phyloP scores from a whole-genome alignment of 2,797 vertebrate species.

The Pterois miles region DNA sequence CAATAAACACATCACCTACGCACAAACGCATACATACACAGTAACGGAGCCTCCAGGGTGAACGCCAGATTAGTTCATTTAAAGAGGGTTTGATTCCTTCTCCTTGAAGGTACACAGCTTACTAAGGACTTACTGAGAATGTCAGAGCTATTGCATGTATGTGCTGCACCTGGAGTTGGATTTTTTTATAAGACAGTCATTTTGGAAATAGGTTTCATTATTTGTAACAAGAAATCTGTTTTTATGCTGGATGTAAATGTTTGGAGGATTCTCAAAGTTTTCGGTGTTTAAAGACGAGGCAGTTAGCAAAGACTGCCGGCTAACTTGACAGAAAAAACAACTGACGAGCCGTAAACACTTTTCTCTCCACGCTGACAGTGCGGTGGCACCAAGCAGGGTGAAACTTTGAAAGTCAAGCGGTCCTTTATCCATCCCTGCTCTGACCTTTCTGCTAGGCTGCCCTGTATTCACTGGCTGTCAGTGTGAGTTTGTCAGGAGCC shows the following conservation, averaged over 20 bases:
- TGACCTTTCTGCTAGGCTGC: slow-evolving; percentile 85
- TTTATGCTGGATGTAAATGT: slow-evolving; percentile 6
- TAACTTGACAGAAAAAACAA: slow-evolving; percentile 60
- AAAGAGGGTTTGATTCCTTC: slow-evolving; percentile 69
- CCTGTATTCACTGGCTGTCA: slow-evolving; percentile 86
- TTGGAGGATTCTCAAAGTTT: slow-evolving; percentile 8
- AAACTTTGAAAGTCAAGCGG: slow-evolving; percentile 86
- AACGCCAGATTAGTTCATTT: slow-evolving; percentile 78
- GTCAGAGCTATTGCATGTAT: slow-evolving; percentile 49
- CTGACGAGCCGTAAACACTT: slow-evolving; percentile 66
- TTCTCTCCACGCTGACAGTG: slow-evolving; percentile 48
- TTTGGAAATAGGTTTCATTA: slow-evolving; percentile 24
- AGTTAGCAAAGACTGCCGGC: not conserved
- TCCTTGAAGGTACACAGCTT: slow-evolving; percentile 66
- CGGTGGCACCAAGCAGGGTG: slow-evolving; percentile 72
- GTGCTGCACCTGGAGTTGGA: slow-evolving; percentile 34
- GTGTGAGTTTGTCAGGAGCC: slow-evolving; percentile 82
- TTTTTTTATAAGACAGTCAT: slow-evolving; percentile 9
- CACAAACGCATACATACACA: slow-evolving; percentile 68
- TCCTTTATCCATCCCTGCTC: slow-evolving; percentile 82
- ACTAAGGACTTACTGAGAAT: slow-evolving; percentile 62
- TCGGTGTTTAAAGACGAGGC: not conserved
- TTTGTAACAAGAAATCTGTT: slow-evolving; percentile 1
- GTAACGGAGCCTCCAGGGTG: slow-evolving; percentile 72
- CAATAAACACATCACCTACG: slow-evolving; percentile 83